Evolutionary conservation across 64 coral and sea anemone species (phyloP).

Genomic region (Actinia tenebrosa): DNA sequence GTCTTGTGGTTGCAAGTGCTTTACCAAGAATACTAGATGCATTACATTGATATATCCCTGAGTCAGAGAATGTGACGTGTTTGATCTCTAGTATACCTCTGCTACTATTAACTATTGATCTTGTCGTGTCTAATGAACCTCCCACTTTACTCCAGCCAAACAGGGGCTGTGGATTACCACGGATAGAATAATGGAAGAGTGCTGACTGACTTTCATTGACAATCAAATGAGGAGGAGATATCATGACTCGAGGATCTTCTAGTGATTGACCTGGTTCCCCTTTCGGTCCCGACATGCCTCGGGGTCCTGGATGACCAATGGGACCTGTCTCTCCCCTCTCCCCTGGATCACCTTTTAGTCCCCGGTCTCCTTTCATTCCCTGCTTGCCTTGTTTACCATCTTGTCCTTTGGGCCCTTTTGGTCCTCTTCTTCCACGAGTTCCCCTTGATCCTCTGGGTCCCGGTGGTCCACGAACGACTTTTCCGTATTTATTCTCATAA

Average conservation of each 20-base stretch:
- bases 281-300: not conserved
- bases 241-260: slow-evolving; percentile 8
- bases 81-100: slow-evolving; percentile 11
- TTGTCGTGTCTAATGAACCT: slow-evolving; percentile 8
- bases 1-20: not conserved
- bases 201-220: slow-evolving; percentile 34
- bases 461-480: not conserved
- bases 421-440: not conserved
- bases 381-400: not conserved
- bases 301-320: not conserved
- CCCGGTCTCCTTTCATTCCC: not conserved
- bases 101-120: slow-evolving; percentile 1
- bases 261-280: slow-evolving; percentile 9
- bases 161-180: slow-evolving; percentile 16
- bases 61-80: slow-evolving; percentile 18
- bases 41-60: slow-evolving; percentile 40
- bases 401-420: not conserved
- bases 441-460: not conserved
- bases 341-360: not conserved
- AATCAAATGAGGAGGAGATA: slow-evolving; percentile 29
- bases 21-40: slow-evolving; percentile 38
- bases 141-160: slow-evolving; percentile 33
- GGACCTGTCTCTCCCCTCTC: not conserved
- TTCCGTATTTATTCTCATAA: not conserved
- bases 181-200: slow-evolving; percentile 28